Evolutionary conservation across 1,140 invertebrate species (phyloP), one percentile per base, ranked within the genome.

Genomic region (Himalopsyche phryganea): DNA sequence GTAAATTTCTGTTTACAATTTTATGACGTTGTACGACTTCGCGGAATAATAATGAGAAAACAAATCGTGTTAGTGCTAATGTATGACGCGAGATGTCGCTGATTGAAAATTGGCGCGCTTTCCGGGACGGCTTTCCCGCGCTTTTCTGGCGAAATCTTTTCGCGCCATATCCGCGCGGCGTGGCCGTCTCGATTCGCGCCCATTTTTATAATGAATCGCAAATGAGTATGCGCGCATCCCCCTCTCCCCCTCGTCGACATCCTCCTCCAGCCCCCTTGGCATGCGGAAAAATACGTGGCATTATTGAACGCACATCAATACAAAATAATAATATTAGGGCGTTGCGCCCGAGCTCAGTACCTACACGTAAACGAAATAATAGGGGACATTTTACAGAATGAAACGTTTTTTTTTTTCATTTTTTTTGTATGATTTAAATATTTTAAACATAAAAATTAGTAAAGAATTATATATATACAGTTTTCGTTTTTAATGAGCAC

Each of bases 261-360:
- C 38, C 23, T 13, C 57, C 13, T 33, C 11, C 42, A 13, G 38
- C 38, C 9, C 60, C 42, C 40, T 47, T 13, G 45, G 61, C 61
- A 63, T 63, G 61, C 61, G 61, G 61, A 63, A 63, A 63, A 63
- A 63, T 63, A 63, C 61, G 58, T 56, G 61, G 55, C 61, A 58
- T 63, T 63, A 63, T 63, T 63, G 61, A 63, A 58, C 61, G 61
- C 56, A 58, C 61, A 63, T 63, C 61, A 63, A 63, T 63, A 63
- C 61, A 63, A 58, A 63, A 63, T 63, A 63, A 63, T 63, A 63
- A 59, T 63, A 63, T 63, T 58, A 50, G 50, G 42, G 40, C 46
- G 14, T 48, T 10, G 57, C 38, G 49, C 40, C 18, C 23, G 42
- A 9, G 47, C 10, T n/a, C 7, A 28, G 18, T 15, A 40, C 38